Evolutionary conservation across 1,140 invertebrate genomes (phyloP).

Genomic region (Conopomorpha cramerella): DNA sequence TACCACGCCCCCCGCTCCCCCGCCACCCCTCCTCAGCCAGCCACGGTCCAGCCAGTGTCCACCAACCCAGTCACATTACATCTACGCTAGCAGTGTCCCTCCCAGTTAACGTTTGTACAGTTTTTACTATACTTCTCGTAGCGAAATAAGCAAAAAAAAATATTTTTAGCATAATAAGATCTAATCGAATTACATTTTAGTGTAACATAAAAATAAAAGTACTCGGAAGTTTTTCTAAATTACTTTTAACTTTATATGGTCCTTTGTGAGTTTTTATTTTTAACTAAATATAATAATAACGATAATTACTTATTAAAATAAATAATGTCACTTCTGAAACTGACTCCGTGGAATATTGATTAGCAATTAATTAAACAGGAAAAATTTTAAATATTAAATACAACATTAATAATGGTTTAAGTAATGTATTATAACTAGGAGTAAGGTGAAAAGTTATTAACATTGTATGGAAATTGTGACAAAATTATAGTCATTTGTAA

Average conservation of each 20-base stretch:
- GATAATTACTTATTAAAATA: too few relatives aligned
- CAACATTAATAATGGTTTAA: conserved; percentile 49
- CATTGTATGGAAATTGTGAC: conserved; percentile 60
- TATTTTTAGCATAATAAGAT: conserved; percentile 56
- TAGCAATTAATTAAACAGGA: conserved; percentile 49
- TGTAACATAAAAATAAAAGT: conserved; percentile 46
- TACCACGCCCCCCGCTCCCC: too few relatives aligned
- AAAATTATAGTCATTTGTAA: conserved; percentile 61
- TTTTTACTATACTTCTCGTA: conserved; percentile 56
- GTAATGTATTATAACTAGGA: conserved; percentile 59
- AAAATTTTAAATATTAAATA: conserved; percentile 47
- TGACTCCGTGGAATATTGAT: conserved; percentile 45
- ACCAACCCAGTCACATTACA: too few relatives aligned
- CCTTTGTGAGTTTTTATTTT: conserved; percentile 26
- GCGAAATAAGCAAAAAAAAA: conserved; percentile 52
- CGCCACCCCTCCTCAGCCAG: too few relatives aligned
- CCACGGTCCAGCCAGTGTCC: too few relatives aligned
- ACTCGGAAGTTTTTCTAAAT: conserved; percentile 30
- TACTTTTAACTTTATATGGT: conserved; percentile 36
- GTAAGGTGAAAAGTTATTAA: conserved; percentile 60
- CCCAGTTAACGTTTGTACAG: conserved; percentile 51
- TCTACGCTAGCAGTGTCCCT: conserved; percentile 30
- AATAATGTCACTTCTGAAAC: conserved; percentile 35
- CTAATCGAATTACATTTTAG: conserved; percentile 57
- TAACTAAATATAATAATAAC: conserved; percentile 22